Percentiles rank a stretch among this genome's conserved stretches.
Evolutionary conservation across 2,113 vertebrate genomes (phyloP).

Genomic region (Gymnogyps californianus): DNA sequence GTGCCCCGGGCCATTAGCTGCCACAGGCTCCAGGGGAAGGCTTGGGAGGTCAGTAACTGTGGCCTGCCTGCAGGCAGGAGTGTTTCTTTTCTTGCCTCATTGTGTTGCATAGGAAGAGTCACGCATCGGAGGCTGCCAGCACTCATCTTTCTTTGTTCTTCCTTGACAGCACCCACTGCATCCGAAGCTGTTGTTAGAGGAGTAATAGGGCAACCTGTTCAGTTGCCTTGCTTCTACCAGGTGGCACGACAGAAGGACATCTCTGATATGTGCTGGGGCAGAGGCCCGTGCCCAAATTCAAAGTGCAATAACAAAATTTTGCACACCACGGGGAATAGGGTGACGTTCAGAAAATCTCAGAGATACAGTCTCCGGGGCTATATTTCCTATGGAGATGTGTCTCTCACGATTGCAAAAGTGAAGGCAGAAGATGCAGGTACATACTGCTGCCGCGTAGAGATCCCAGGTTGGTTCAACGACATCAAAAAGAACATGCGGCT

Average conservation of each 20-base stretch:
- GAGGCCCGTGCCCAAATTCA: neutral
- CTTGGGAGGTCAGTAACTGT: too few relatives aligned
- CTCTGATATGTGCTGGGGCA: slow-evolving; percentile 49
- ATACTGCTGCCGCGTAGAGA: slow-evolving; percentile 80
- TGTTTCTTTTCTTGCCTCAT: neutral
- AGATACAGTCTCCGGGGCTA: neutral
- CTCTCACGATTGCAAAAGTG: slow-evolving; percentile 68
- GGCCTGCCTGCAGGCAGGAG: neutral
- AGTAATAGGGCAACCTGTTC: neutral
- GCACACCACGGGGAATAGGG: neutral
- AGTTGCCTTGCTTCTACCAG: neutral
- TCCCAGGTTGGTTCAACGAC: slow-evolving; percentile 78
- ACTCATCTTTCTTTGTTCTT: neutral
- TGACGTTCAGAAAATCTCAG: neutral
- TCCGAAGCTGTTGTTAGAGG: neutral
- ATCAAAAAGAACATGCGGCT: slow-evolving; percentile 14
- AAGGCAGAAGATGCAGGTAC: slow-evolving; percentile 59
- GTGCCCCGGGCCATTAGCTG: rapidly evolving
- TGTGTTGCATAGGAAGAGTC: neutral
- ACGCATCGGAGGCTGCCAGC: neutral
- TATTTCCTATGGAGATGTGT: slow-evolving; percentile 65
- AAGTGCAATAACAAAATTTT: neutral
- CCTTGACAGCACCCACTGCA: neutral
- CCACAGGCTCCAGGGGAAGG: neutral
- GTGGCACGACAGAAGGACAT: neutral